Base-by-base conservation (phyloP, 2,888 invertebrate genomes). In the Athalia rosae region DNA sequence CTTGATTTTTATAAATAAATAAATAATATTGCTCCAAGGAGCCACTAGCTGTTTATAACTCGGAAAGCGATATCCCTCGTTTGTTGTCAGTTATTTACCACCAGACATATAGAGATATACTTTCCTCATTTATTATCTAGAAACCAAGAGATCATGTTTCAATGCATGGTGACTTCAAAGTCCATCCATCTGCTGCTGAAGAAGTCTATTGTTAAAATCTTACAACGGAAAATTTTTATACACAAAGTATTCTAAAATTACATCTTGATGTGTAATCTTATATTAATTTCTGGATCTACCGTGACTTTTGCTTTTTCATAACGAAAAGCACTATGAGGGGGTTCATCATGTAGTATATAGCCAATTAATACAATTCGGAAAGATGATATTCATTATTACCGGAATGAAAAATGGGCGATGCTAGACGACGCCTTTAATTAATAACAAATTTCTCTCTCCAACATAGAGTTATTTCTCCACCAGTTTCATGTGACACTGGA, bases 1-100 rank as follows among this genome's bases (percentile, higher is more conserved):
- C 74, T 67, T 62, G 59, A 74, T 74, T 74, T n/a, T 58, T 48
- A 74, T 74, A 74, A 74, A 74, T 74, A 74, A 74, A 74, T 74
- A 74, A 74, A 74, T 74, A 61, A 74, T 61, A 62, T 61, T 13
- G 48, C 74, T 74, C 74, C 9, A 48, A 48, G 45, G 74, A 74
- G 74, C 74, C 50, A 50, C 73, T 74, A 74, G 41, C 9, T 74
- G 47, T 62, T 74, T 62, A 74, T 62, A 74, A 62, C 28, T 58
- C 50, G 71, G 71, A 71, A 71, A 71, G 71, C 9, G 8, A 71
- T 71, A 71, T 58, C 58, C 13, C 58, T 9, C 13, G 13, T 58
- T 71, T 45, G 13, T n/a, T 71, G 58, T 71, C 15, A 45, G 45
- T 58, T 45, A 58, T 58, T 9, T 45, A 15, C 43, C 13, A 45